Base-by-base conservation (phyloP, 2,113 vertebrate species). In the Otus sunia region DNA sequence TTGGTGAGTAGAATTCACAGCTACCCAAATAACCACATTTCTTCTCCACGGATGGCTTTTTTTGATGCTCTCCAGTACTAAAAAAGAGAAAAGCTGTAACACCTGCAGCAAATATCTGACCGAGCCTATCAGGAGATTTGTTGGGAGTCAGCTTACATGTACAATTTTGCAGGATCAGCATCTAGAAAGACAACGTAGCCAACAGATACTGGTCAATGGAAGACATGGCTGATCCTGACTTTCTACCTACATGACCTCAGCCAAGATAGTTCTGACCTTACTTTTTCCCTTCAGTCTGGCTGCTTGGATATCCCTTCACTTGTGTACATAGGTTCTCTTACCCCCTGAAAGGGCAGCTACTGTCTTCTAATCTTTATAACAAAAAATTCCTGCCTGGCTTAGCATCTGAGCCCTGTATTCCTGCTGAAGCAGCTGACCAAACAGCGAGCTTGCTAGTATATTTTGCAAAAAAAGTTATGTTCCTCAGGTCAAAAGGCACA, bases 391-490 rank as follows among this genome's bases (percentile, higher is more conserved):
- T 81, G 30, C 45, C 77, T 67, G 55, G 49, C 34, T 83, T 43
- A 52, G 21, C 37, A 23, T 55, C 72, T n/a, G 68, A 93, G 64
- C 56, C 81, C 41, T 55, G 27, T 69, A 14, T 27, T 89, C 37
- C 59, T 69, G 67, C 79, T 80, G 63, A 86, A 92, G 79, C 91
- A 91, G 72, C 86, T 91, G 63, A 73, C 45, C 68, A 84, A 91
- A 93, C 29, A 76, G 5, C 2, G 1, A 94, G 55, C 34, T 66
- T 69, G 36, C 39, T 73, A 16, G 0, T 66, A 19, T n/a, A 59
- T 68, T 75, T 82, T 86, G 34, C 4, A 50, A 73, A 69, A 56
- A 81, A 55, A 71, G 29, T 10, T 2, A 71, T 47, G 69, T 78
- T 92, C 39, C 56, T 63, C 23, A 19, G 90, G 81, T 94, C 81